phyloP scores from a whole-genome alignment of 2,888 invertebrate genomes.

The Macrosiphum euphorbiae region DNA sequence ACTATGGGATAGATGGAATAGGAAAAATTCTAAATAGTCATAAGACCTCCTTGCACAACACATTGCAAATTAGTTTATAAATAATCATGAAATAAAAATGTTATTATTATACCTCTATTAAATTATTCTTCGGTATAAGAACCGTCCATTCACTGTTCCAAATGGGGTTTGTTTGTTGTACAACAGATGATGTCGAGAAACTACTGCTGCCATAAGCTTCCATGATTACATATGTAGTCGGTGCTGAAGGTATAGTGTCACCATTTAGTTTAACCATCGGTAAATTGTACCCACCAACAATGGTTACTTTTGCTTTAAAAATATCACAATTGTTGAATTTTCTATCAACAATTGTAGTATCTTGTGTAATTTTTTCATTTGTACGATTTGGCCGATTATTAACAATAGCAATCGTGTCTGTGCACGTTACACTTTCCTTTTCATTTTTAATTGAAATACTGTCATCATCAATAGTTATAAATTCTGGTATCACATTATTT shows the following conservation, averaged over 20 bases:
- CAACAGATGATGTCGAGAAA: slow-evolving; percentile 42
- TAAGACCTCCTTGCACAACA: background rate
- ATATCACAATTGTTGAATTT: slow-evolving; percentile 32
- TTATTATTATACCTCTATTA: slow-evolving; percentile 22
- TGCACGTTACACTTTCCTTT: background rate
- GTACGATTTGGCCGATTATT: background rate
- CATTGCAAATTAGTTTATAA: background rate
- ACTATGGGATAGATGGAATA: background rate
- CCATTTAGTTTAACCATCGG: slow-evolving; percentile 49
- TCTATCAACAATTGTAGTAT: background rate
- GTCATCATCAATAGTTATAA: background rate
- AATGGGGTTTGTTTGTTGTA: slow-evolving; percentile 44
- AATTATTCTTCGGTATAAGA: background rate
- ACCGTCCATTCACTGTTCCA: slow-evolving; percentile 54
- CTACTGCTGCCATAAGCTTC: background rate
- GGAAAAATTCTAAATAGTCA: background rate
- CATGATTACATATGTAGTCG: slow-evolving; percentile 54
- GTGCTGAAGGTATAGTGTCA: slow-evolving; percentile 1
- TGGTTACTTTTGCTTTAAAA: slow-evolving; percentile 44
- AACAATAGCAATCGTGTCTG: background rate
- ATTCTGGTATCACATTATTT: background rate
- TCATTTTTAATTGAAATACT: background rate
- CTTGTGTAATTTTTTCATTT: background rate
- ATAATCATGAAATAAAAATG: background rate
- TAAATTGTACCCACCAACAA: slow-evolving; percentile 46